Evolutionary conservation across 2,888 invertebrate species (phyloP).

Genomic region (Euplagia quadripunctaria): DNA sequence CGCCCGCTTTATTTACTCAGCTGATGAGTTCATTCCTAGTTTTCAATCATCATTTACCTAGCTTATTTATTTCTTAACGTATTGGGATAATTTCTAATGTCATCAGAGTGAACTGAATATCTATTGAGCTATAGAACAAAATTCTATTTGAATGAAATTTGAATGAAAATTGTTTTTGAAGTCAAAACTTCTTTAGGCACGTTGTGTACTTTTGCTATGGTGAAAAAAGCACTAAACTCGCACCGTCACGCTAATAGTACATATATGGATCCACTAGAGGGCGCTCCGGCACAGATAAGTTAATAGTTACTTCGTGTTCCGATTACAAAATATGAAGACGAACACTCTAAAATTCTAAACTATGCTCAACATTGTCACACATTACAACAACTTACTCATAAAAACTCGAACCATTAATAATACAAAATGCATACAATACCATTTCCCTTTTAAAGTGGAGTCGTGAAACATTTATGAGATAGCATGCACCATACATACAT

Average conservation of each 20-base stretch:
- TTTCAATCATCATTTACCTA: background rate
- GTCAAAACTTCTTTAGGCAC: too few species aligned
- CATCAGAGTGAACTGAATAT: background rate
- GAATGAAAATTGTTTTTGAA: too few species aligned
- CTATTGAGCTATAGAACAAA: too few species aligned
- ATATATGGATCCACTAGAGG: too few species aligned
- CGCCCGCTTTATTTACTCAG: background rate
- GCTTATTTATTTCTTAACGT: background rate
- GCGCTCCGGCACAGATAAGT: too few species aligned
- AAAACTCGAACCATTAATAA: background rate
- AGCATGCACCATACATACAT: conserved; percentile 24
- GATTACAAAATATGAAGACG: background rate
- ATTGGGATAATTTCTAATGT: background rate
- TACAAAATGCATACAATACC: background rate
- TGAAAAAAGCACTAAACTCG: too few species aligned
- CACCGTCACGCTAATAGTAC: too few species aligned
- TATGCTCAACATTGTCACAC: background rate
- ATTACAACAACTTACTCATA: background rate
- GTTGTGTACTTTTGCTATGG: too few species aligned
- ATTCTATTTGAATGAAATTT: too few species aligned
- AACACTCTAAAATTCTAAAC: background rate
- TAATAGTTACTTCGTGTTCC: too few species aligned
- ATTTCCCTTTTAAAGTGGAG: conserved; percentile 33
- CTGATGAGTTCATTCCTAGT: background rate
- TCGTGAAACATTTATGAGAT: conserved; percentile 48